Evolutionary conservation across 2,797 vertebrate species (phyloP).

Genomic region (Garrulus glandarius): DNA sequence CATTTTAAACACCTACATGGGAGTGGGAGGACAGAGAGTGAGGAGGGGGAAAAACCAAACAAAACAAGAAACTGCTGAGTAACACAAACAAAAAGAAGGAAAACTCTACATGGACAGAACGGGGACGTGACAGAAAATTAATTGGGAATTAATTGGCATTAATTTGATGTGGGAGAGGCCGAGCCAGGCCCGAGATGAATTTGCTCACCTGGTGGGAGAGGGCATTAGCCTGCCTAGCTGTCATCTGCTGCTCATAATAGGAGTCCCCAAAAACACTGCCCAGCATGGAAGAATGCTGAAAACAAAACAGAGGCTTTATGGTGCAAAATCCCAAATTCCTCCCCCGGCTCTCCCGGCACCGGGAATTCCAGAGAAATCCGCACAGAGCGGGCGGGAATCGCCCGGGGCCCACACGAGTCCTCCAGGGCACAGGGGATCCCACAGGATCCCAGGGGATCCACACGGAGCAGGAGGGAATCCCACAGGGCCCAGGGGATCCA

Average conservation of each 20-base stretch:
- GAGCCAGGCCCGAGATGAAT: slow-evolving; percentile 31
- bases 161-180: slow-evolving; percentile 17
- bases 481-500: too few relatives aligned
- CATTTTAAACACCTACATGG: neutral
- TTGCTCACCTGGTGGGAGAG: slow-evolving; percentile 95
- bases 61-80: neutral
- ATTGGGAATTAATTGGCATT: neutral
- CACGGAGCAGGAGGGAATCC: neutral
- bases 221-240: slow-evolving; percentile 93
- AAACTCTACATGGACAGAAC: neutral
- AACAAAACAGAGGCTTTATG: slow-evolving; percentile 71
- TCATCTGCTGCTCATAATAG: slow-evolving; percentile 97
- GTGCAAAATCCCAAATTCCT: neutral
- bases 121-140: neutral
- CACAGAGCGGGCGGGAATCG: neutral
- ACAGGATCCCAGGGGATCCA: too few relatives aligned
- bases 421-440: neutral
- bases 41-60: fast-evolving
- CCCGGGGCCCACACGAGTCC: neutral
- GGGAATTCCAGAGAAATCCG: fast-evolving
- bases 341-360: neutral
- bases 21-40: neutral
- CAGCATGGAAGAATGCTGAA: slow-evolving; percentile 92
- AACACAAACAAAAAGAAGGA: neutral
- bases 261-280: slow-evolving; percentile 95